A percentile compares a stretch with the other conserved stretches of the same genome.
Evolutionary conservation across 2,797 vertebrate species (phyloP).

Genomic region (Parambassis ranga): DNA sequence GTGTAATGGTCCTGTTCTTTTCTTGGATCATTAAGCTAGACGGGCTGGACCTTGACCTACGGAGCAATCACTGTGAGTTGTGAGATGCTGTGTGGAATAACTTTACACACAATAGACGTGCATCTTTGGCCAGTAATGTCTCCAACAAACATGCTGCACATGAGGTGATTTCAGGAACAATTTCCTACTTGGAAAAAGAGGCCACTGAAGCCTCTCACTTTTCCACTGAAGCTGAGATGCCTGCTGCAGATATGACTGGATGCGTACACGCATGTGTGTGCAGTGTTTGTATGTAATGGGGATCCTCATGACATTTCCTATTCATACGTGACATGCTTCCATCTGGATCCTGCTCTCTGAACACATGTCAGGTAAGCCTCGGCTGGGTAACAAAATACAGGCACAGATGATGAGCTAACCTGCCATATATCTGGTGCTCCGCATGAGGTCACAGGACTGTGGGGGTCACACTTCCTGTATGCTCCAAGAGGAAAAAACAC

Average conservation of each 20-base stretch:
- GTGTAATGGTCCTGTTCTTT: conserved; percentile 53
- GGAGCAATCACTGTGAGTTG: conserved; percentile 7
- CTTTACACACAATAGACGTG: conserved; percentile 37
- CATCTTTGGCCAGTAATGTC: conserved; percentile 3
- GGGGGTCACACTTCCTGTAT: conserved; percentile 20
- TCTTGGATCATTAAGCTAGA: conserved; percentile 67
- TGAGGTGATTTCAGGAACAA: conserved; percentile 21
- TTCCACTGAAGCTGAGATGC: conserved; percentile 29
- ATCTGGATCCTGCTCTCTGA: conserved; percentile 71
- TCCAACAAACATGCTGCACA: conserved; percentile 27
- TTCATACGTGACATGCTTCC: conserved; percentile 56
- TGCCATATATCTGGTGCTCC: conserved; percentile 61
- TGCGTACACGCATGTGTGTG: conserved; percentile 1
- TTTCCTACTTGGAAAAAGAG: conserved; percentile 51
- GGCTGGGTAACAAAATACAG: conserved; percentile 78
- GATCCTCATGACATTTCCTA: conserved; percentile 44
- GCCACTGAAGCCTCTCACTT: neutral
- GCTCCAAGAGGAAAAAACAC: conserved; percentile 4
- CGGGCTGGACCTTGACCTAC: conserved; percentile 18
- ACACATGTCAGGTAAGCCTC: conserved; percentile 70
- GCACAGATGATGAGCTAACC: conserved; percentile 70
- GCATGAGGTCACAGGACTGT: conserved; percentile 15
- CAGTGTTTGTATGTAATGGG: conserved; percentile 10
- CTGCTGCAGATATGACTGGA: conserved; percentile 2
- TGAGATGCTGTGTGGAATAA: conserved; percentile 52